A percentile compares a stretch with the other conserved stretches of the same genome.
These are phyloP conservation scores for Meleagris gallopavo DNA, from an alignment of 2,113 vertebrate genomes.

Conservation along the genomic window DNA sequence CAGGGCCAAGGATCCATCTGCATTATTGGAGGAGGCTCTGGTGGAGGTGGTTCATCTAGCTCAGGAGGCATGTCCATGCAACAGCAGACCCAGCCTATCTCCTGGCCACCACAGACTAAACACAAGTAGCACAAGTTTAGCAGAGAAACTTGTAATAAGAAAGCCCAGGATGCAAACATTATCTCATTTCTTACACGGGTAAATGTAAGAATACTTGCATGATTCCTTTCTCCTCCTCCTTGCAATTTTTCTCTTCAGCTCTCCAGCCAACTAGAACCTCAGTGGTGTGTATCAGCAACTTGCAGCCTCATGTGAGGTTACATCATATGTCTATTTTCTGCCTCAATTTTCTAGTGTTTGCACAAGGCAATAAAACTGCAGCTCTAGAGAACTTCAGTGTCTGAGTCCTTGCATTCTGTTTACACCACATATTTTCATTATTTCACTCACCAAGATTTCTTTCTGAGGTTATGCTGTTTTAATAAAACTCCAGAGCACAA, in stretches of 20 bases:
- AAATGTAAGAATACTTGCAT: not conserved
- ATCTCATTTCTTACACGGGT: not conserved
- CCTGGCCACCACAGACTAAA: conserved; percentile 27
- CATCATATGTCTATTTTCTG: not conserved
- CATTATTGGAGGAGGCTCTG: not conserved
- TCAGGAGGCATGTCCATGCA: conserved; percentile 10
- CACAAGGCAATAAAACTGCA: conserved; percentile 37
- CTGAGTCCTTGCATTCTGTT: not conserved
- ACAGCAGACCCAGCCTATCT: conserved; percentile 44
- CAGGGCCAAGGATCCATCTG: not conserved
- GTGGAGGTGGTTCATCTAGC: conserved; percentile 17
- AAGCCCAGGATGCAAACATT: not conserved
- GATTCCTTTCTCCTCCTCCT: not conserved
- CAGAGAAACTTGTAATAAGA: not conserved
- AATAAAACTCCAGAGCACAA: not conserved
- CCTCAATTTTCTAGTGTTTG: not conserved
- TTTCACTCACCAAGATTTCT: not conserved
- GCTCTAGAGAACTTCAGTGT: not conserved
- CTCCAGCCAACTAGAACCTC: not conserved
- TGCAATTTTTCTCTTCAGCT: not conserved
- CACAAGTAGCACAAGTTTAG: conserved; percentile 1
- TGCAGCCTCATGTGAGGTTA: not conserved
- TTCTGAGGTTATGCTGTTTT: not conserved
- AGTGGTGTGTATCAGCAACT: fast-evolving
- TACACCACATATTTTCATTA: fast-evolving